phyloP scores from a whole-genome alignment of 2,888 invertebrate species.

The Arge pagana region DNA sequence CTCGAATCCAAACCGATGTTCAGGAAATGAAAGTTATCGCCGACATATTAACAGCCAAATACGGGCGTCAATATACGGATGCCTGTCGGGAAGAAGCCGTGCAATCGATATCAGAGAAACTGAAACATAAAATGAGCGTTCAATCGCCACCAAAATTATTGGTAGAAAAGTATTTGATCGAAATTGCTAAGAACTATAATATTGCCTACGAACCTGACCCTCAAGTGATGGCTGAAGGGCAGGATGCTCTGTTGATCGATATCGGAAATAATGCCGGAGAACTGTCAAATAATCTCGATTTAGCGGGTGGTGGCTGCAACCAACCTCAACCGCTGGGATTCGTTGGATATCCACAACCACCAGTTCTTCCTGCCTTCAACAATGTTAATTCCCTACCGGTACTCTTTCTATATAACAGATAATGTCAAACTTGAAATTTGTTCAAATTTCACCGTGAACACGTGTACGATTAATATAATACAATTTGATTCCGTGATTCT shows the following conservation, averaged over 20 bases:
- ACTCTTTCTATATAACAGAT: background rate
- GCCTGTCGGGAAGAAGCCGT: conserved; percentile 83
- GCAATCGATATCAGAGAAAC: conserved; percentile 83
- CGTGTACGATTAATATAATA: background rate
- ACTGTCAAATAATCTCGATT: conserved; percentile 63
- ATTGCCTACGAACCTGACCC: conserved; percentile 95
- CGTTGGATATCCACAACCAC: conserved; percentile 78
- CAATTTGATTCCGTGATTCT: background rate
- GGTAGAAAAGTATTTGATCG: conserved; percentile 92
- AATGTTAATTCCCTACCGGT: background rate
- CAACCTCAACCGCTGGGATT: conserved; percentile 77
- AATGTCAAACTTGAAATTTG: background rate
- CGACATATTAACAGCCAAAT: conserved; percentile 88
- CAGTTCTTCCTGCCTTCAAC: conserved; percentile 64
- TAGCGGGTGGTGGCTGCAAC: conserved; percentile 57
- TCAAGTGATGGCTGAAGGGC: conserved; percentile 81
- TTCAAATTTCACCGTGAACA: background rate
- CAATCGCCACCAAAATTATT: conserved; percentile 95
- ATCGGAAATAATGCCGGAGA: conserved; percentile 44
- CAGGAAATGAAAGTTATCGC: conserved; percentile 78
- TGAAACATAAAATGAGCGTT: conserved; percentile 91
- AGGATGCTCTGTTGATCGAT: conserved; percentile 51
- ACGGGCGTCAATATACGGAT: conserved; percentile 91
- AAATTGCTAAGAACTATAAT: conserved; percentile 95
- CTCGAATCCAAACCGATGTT: conserved; percentile 85